Evolutionary conservation across 1,140 invertebrate species (phyloP).

Genomic region (Sinella curviseta): DNA sequence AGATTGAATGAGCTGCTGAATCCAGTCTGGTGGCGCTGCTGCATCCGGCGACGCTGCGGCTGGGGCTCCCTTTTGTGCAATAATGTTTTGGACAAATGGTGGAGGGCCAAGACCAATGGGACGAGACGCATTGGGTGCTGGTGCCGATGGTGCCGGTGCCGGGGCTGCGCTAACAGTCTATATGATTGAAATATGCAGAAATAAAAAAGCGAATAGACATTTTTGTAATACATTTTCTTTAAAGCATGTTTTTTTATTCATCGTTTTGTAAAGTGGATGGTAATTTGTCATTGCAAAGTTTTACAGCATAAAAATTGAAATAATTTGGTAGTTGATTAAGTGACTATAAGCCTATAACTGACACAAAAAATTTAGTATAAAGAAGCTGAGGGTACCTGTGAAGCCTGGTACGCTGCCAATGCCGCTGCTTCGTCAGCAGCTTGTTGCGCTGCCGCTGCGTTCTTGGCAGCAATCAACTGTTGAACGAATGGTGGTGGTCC

Average conservation of each 20-base stretch:
- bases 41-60: neutral
- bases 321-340: too few species aligned
- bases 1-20: neutral
- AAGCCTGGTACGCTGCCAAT: neutral
- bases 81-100: constrained; percentile 24
- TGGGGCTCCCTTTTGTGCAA: constrained; percentile 14
- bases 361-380: neutral
- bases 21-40: constrained; percentile 17
- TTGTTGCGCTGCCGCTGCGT: neutral
- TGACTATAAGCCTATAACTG: too few species aligned
- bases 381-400: neutral
- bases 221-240: neutral
- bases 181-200: too few species aligned
- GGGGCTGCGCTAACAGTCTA: neutral
- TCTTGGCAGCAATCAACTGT: neutral
- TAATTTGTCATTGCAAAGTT: neutral
- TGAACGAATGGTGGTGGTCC: constrained; percentile 1
- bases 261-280: neutral
- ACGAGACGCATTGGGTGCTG: neutral
- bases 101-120: neutral
- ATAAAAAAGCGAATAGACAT: neutral
- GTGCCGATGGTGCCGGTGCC: neutral
- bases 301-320: neutral
- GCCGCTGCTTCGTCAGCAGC: neutral
- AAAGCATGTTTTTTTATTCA: neutral